Evolutionary conservation across 2,797 vertebrate genomes (phyloP), one percentile per base, ranked within the genome.

Genomic region (Danionella dracula): DNA sequence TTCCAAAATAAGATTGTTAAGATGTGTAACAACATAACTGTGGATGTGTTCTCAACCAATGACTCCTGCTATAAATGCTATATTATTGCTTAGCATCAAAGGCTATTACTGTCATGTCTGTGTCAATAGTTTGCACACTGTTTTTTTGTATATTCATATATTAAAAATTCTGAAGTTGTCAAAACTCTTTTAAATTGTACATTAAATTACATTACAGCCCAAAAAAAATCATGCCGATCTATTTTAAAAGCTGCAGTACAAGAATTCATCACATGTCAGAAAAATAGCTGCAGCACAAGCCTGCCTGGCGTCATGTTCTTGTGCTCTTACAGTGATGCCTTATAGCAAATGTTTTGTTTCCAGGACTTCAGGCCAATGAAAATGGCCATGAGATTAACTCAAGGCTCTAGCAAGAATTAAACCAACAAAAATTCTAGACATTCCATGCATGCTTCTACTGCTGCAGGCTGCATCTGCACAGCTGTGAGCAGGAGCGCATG

Each of bases 401-500:
- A 63, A 51, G 64, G 53, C 42, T 48, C 15, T 34, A 27, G n/a
- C n/a, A n/a, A n/a, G 64, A 49, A 57, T 63, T 29, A 54, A 60
- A 45, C 40, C 35, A 46, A 5, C 4, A 54, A 46, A 32, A 27
- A 61, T 68, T 61, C 12, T 57, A 53, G 45, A 8, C 16, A 68
- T 54, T 60, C 59, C 15, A 19, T 56, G 66, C 61, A 68, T 59
- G 40, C n/a, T 38, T 37, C 1, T 15, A 12, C 6, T 32, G 48
- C 66, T 61, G 57, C n/a, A 61, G 4, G 12, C 20, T 54, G 19
- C 66, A 68, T 40, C 66, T 61, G 66, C 49, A 68, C 66, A 68
- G 57, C 66, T 68, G 66, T 68, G 57, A 19, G 5, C 15, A 54
- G 34, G 32, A 37, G 32, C 46, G 19, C 54, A 45, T 21, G 40